Evolutionary conservation across 2,888 invertebrate species (phyloP), one percentile per base, ranked within the genome.

Genomic region (Tetheella fluctuosa): DNA sequence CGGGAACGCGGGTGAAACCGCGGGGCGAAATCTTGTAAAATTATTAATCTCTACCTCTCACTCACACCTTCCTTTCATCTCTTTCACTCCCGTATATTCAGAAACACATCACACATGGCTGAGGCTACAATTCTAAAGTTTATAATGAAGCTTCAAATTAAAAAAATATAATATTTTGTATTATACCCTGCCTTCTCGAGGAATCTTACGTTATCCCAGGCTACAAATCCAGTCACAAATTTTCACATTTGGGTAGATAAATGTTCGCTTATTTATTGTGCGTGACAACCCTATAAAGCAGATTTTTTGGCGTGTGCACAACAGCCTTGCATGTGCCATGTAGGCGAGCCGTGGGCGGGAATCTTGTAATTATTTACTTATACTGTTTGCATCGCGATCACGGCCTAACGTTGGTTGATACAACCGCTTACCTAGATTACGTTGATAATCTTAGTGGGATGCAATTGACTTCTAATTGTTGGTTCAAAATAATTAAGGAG

Each of bases 321-420:
- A 58, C 39, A 64, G 63, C 74, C 70, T 73, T 63, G 74, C 55
- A 53, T 2, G 28, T 23, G 25, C 48, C 59, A 71, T 62, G 73
- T 75, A 68, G 71, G 74, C 64, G 70, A 55, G n/a, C 52, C 63
- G 74, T 74, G 75, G 74, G 74, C 61, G 71, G 73, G 67, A 72
- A 69, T 69, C 65, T 70, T 69, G 69, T 70, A 58, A 48, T 48
- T 34, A 23, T 34, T 55, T 55, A 25, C 23, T 20, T 34, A 12
- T 34, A 34, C 30, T 23, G 23, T 55, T 55, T 37, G 55, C 55
- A 55, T 55, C 37, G 34, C 55, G 55, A 55, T 34, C 34, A 23
- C 34, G 34, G 55, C 17, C 20, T 20, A 20, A 34, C n/a, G 17
- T 54, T 10, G 55, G 17, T 54, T 10, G 55, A 37, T 48, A 20